A percentile compares a stretch with the other conserved stretches of the same genome.
Conservation (phyloP, 1,140 invertebrate genomes). For the Drosophila setifemur region DNA sequence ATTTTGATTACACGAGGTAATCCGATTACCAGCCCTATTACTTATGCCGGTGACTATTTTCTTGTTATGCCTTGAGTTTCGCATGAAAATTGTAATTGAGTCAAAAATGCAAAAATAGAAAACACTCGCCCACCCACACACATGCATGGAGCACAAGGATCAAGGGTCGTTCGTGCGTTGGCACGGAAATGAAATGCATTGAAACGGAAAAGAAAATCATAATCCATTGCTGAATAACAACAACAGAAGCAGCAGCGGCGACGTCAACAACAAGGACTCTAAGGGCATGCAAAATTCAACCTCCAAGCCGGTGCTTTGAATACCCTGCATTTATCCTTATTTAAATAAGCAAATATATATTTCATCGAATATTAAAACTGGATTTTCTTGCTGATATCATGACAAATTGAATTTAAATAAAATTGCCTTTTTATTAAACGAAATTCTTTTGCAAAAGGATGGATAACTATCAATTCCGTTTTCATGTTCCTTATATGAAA, state of each 20-base stretch:
- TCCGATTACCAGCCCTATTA: conserved; percentile 38
- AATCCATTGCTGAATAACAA: conserved; percentile 43
- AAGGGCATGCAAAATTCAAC: neutral
- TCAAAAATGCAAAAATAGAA: conserved; percentile 66
- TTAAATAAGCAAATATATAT: neutral
- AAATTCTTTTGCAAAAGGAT: neutral
- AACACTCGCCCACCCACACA: conserved; percentile 7
- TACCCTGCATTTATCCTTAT: neutral
- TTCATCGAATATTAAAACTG: too few species aligned
- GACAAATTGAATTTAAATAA: too few species aligned
- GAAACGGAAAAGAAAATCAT: conserved; percentile 80
- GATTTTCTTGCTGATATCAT: too few species aligned
- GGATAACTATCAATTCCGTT: too few species aligned
- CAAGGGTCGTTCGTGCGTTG: conserved; percentile 51
- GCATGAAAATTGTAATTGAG: conserved; percentile 75
- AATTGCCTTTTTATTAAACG: too few species aligned
- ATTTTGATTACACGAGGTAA: conserved; percentile 67
- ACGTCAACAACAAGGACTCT: conserved; percentile 1
- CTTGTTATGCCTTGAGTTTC: conserved; percentile 9
- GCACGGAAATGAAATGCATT: conserved; percentile 77
- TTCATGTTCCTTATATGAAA: too few species aligned
- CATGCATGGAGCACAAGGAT: conserved; percentile 13
- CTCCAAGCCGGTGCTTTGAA: too few species aligned
- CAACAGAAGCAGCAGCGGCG: too few species aligned
- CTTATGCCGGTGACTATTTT: conserved; percentile 4